Conservation (phyloP, 2,113 vertebrate species). For the Mobula birostris region DNA sequence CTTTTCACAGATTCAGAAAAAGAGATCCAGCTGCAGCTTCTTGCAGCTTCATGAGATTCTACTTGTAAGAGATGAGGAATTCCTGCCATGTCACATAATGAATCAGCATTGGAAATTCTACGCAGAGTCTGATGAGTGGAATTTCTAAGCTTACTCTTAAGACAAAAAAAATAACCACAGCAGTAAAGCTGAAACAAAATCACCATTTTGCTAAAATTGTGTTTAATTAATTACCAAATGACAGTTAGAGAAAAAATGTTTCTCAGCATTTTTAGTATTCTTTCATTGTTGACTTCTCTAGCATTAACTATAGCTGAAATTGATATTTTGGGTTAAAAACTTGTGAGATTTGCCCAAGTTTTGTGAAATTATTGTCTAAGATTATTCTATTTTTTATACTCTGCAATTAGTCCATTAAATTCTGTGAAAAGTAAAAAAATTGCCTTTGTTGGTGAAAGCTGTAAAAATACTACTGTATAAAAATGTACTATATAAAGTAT, state of each 20-base stretch:
- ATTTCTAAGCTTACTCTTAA: slow-evolving; percentile 2
- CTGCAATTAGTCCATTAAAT: too few species aligned
- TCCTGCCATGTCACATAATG: slow-evolving; percentile 63
- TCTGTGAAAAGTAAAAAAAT: too few species aligned
- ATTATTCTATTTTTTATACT: background rate
- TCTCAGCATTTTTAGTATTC: background rate
- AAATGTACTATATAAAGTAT: too few species aligned
- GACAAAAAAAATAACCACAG: background rate
- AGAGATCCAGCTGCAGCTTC: slow-evolving; percentile 45
- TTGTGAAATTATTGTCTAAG: background rate
- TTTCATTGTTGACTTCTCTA: background rate
- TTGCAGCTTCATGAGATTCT: slow-evolving; percentile 58
- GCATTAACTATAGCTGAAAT: background rate
- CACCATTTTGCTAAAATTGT: background rate
- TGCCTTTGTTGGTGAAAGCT: too few species aligned
- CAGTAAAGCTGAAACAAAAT: background rate
- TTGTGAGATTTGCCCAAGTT: too few species aligned
- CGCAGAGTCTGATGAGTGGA: slow-evolving; percentile 48
- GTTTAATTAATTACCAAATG: background rate
- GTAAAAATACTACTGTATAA: too few species aligned
- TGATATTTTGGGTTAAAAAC: background rate
- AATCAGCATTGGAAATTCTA: slow-evolving; percentile 69
- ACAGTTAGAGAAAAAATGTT: background rate
- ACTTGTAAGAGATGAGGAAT: slow-evolving; percentile 62
- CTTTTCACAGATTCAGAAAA: slow-evolving; percentile 37